Evolutionary conservation across 2,797 vertebrate genomes (phyloP), one percentile per base, ranked within the genome.

Genomic region (Serranus cabrilla): DNA sequence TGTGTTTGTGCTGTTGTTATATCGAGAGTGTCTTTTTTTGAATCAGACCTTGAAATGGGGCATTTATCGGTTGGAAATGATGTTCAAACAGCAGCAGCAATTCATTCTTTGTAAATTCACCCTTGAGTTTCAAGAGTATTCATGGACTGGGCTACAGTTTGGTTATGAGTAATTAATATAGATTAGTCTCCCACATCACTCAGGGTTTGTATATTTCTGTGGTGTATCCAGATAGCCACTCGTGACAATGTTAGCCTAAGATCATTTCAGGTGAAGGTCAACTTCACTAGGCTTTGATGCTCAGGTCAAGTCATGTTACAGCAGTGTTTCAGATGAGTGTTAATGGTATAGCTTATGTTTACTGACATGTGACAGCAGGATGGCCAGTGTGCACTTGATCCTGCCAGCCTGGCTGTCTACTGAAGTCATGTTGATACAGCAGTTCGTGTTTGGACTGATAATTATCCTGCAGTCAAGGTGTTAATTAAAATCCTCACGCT

Each of bases 391-490:
- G 67, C 72, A 43, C 54, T 27, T 78, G 60, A 82, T 83, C 74
- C 62, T 61, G 46, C n/a, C 0, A 56, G 62, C 10, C 72, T 13
- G 37, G 10, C 55, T 65, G 63, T 39, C 57, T 39, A 1, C 59
- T 78, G 20, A 74, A 76, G 70, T 81, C 74, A 49, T 72, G 82
- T 85, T 82, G 74, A 80, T 81, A 71, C 71, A 80, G 79, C 80
- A 67, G 42, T 69, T 79, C 14, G 49, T 80, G 83, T 85, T 83
- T 83, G 71, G 83, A 79, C 69, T 86, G 66, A 76, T 80, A 79
- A 87, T 90, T 76, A 69, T 72, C 52, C 57, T 76, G 78, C 79
- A 83, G 84, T 74, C 73, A 50, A 78, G 82, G 78, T 77, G 73
- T 80, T 85, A 63, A 83, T 89, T 90, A 74, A 70, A 85, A 76